phyloP scores from a whole-genome alignment of 2,888 invertebrate genomes.

The Hirtodrosophila alboralis region DNA sequence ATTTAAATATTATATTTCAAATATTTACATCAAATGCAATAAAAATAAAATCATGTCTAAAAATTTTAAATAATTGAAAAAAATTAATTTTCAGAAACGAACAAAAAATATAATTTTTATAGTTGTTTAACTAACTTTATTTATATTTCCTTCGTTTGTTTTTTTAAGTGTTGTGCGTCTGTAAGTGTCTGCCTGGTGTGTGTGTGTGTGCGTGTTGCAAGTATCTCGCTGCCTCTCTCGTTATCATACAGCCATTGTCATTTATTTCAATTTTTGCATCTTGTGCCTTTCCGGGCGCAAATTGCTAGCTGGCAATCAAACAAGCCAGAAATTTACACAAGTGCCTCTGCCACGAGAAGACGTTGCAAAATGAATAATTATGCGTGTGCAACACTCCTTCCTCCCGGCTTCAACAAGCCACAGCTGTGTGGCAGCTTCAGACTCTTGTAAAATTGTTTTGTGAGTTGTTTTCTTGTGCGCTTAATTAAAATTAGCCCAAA shows the following conservation, averaged over 20 bases:
- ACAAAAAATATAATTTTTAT: too few species aligned
- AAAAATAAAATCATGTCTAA: too few species aligned
- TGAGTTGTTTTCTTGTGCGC: slow-evolving; percentile 24
- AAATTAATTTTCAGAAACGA: too few species aligned
- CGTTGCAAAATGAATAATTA: slow-evolving; percentile 69
- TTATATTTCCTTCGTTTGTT: too few species aligned
- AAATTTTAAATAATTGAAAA: too few species aligned
- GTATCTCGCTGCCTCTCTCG: slow-evolving; percentile 4
- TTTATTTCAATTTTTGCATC: slow-evolving; percentile 78
- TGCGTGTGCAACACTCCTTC: slow-evolving; percentile 30
- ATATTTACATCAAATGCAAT: too few species aligned
- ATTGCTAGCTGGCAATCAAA: slow-evolving; percentile 60
- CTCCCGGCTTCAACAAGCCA: background rate
- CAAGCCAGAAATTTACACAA: slow-evolving; percentile 33
- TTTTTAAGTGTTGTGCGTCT: background rate
- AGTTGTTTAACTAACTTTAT: too few species aligned
- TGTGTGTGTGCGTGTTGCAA: slow-evolving; percentile 1
- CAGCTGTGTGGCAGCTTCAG: slow-evolving; percentile 13
- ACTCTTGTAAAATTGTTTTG: slow-evolving; percentile 31
- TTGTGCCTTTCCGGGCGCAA: slow-evolving; percentile 58
- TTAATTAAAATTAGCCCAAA: slow-evolving; percentile 59
- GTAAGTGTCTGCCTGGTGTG: background rate
- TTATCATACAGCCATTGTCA: slow-evolving; percentile 61
- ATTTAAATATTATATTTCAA: too few species aligned
- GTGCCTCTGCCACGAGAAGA: slow-evolving; percentile 56